Percentiles rank a stretch among this genome's conserved stretches.
These are phyloP conservation scores for Zeugodacus cucurbitae DNA, from an alignment of 1,140 invertebrate genomes.

Conservation along the genomic window DNA sequence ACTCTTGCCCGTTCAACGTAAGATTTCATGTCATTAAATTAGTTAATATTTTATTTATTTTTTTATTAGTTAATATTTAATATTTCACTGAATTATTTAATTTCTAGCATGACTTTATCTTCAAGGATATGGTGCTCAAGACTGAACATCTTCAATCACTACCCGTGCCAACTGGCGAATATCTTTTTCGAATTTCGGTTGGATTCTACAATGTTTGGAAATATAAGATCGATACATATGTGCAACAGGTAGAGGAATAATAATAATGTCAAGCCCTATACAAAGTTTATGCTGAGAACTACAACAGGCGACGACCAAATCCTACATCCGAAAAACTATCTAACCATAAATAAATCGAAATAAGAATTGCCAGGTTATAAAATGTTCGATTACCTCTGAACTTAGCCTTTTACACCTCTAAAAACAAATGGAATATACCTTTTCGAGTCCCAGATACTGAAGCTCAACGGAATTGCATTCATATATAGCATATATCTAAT, in stretches of 20 bases:
- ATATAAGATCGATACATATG: neutral
- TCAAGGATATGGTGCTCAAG: neutral
- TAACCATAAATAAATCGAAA: no score
- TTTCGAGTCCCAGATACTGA: no score
- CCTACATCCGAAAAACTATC: no score
- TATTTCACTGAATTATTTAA: neutral
- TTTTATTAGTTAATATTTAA: neutral
- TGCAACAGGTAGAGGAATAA: neutral
- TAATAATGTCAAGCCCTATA: no score
- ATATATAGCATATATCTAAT: no score
- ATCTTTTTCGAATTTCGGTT: neutral
- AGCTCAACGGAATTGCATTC: no score
- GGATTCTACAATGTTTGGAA: neutral
- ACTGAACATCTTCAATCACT: neutral
- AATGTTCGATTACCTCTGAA: no score
- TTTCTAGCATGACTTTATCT: neutral
- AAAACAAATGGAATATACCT: no score
- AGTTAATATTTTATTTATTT: neutral
- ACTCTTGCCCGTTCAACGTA: slow-evolving; percentile 13
- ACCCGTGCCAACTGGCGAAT: neutral
- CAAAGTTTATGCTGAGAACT: no score
- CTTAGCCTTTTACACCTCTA: no score
- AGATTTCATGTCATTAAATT: neutral
- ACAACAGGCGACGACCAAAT: no score
- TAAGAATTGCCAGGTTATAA: no score